A percentile compares a stretch with the other conserved stretches of the same genome.
Conservation (phyloP, 2,797 vertebrate genomes). For the Peromyscus aztecus region DNA sequence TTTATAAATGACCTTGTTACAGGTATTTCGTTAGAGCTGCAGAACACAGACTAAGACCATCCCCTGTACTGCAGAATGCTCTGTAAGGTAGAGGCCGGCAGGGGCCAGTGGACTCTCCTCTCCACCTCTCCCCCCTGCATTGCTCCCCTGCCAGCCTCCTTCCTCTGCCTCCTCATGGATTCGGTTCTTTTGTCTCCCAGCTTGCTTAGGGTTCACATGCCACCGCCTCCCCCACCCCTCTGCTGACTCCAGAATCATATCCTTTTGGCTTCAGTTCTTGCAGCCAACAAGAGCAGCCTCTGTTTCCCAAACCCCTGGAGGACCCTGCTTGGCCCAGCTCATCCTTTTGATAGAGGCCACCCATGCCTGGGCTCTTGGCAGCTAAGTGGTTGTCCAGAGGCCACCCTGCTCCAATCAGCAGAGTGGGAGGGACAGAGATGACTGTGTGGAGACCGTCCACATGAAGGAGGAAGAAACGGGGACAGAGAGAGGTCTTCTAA, state of each 20-base stretch:
- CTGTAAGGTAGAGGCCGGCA: neutral
- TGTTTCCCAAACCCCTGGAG: neutral
- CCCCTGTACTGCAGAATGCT: fast-evolving
- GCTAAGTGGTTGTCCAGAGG: fast-evolving
- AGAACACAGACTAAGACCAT: neutral
- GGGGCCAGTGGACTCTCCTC: neutral
- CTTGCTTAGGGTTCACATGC: neutral
- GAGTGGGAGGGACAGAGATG: fast-evolving
- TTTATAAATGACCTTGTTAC: neutral
- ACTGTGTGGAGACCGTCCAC: neutral
- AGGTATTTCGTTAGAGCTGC: neutral
- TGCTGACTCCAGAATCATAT: neutral
- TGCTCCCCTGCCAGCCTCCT: neutral
- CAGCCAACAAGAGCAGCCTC: neutral
- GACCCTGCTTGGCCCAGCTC: neutral
- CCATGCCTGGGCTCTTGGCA: neutral
- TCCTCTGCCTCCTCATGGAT: fast-evolving
- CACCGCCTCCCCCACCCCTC: fast-evolving
- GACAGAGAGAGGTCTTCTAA: neutral
- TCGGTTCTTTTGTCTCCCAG: neutral
- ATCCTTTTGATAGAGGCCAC: neutral
- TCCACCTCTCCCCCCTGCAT: fast-evolving
- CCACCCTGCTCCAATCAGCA: neutral
- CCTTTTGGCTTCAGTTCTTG: neutral
- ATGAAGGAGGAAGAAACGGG: fast-evolving